Evolutionary conservation across 64 coral and sea anemone genomes (phyloP), one percentile per base, ranked within the genome.

Genomic region (Actinia equina): DNA sequence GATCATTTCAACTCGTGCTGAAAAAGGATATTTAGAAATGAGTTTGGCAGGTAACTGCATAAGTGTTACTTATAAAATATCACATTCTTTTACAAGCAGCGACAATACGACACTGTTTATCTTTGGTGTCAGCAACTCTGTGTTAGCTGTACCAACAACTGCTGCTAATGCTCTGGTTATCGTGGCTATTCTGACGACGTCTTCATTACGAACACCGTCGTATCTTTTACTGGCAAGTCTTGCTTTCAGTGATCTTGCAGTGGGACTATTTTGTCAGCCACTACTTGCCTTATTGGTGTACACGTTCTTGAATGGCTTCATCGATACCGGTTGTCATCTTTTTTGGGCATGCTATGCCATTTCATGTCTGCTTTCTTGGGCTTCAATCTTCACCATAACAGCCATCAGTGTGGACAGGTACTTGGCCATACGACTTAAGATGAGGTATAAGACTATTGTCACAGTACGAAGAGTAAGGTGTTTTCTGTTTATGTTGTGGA

Each of bases 221-320:
- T 84, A 55, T 57, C 23, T 55, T 59, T 84, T 84, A 59, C 51
- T 84, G 23, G 17, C 82, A 57, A 84, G 55, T 51, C 82, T 84
- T 52, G 82, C 82, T 20, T 26, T 84, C 23, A 55, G 30, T 41
- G 82, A 84, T 51, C 26, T 52, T 59, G 10, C 45, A 37, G 82
- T 84, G 3, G 82, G 82, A 9, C 10, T 84, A 4, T 13, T 84
- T 52, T 12, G 30, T 2, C 82, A 84, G 22, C 82, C 82, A 0
- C 3, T 59, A 20, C 52, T 52, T 6, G 82, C 55, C 3, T 41
- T 19, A 53, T 17, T 78, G 27, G 43, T 78, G 76, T 45, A 43
- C 17, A 25, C 15, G 14, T 78, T 43, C 25, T 8, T 41, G 4
- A 17, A 44, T 1, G 13, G 76, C 15, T 43, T 17, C 43, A 41